These are phyloP conservation scores for Allobates femoralis DNA, from an alignment of 2,797 vertebrate species.

Conservation along the genomic window DNA sequence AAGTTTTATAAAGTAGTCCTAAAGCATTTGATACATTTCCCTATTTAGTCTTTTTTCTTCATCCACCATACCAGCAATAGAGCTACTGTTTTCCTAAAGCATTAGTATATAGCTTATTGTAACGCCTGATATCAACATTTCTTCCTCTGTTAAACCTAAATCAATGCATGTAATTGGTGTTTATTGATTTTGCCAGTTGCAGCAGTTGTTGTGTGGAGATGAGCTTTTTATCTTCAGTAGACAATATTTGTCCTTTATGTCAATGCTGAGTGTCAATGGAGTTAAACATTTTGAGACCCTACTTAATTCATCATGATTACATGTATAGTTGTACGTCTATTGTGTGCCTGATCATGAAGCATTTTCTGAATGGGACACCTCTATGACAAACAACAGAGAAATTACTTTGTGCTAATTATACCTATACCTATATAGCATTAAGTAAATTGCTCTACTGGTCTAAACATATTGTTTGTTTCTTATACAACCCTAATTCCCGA, in stretches of 20 bases:
- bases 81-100: slow-evolving; percentile 14
- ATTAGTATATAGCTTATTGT: slow-evolving; percentile 29
- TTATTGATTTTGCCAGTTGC: slow-evolving; percentile 53
- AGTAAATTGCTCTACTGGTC: too few species aligned
- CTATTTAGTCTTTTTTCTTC: too few species aligned
- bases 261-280: slow-evolving; percentile 42
- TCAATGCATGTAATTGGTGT: slow-evolving; percentile 61
- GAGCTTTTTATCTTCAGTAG: slow-evolving; percentile 55
- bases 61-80: background rate
- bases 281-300: slow-evolving; percentile 40
- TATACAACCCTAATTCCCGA: too few species aligned
- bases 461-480: too few species aligned
- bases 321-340: too few species aligned
- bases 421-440: too few species aligned
- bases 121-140: slow-evolving; percentile 32
- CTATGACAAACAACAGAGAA: too few species aligned
- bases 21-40: too few species aligned
- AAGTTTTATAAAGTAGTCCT: too few species aligned
- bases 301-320: background rate
- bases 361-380: too few species aligned
- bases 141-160: slow-evolving; percentile 51
- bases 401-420: too few species aligned
- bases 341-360: too few species aligned
- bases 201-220: slow-evolving; percentile 45
- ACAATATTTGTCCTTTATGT: slow-evolving; percentile 54